Percentiles rank a stretch among this genome's conserved stretches.
These are phyloP conservation scores for Chelmon rostratus DNA, from an alignment of 2,797 vertebrate genomes.

Conservation along the genomic window DNA sequence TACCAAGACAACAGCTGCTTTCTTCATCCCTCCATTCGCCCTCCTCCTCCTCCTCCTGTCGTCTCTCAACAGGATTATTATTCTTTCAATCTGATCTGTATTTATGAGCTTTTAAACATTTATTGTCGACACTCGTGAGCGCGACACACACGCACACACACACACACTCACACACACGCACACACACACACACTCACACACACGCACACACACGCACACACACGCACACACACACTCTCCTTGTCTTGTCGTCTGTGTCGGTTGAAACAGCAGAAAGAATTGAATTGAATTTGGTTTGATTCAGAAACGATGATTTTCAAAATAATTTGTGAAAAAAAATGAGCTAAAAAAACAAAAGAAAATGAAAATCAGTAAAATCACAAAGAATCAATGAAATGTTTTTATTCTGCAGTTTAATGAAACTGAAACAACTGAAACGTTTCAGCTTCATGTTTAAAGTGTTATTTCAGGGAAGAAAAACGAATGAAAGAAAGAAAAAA, in stretches of 20 bases:
- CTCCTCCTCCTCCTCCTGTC: constrained; percentile 37
- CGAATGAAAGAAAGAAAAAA: too few relatives aligned
- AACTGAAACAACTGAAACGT: too few relatives aligned
- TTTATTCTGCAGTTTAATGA: too few relatives aligned
- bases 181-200: too few relatives aligned
- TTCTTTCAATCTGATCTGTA: constrained; percentile 88
- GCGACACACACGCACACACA: constrained; percentile 29
- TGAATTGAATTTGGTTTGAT: background rate
- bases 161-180: constrained; percentile 33
- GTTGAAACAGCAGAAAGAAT: too few relatives aligned
- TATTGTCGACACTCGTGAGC: constrained; percentile 75
- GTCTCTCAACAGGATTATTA: constrained; percentile 83
- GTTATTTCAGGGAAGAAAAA: too few relatives aligned
- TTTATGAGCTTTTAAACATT: constrained; percentile 91
- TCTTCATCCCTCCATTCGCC: constrained; percentile 62
- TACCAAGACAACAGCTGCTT: constrained; percentile 89
- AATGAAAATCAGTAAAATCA: background rate
- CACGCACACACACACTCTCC: too few relatives aligned
- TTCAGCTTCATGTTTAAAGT: too few relatives aligned
- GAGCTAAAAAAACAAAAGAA: background rate
- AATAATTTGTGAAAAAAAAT: background rate
- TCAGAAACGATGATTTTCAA: background rate
- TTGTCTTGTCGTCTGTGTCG: too few relatives aligned
- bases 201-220: too few relatives aligned
- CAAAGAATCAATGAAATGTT: too few relatives aligned